Evolutionary conservation across 2,888 invertebrate species (phyloP), one percentile per base, ranked within the genome.

Genomic region (Crematogaster levior): DNA sequence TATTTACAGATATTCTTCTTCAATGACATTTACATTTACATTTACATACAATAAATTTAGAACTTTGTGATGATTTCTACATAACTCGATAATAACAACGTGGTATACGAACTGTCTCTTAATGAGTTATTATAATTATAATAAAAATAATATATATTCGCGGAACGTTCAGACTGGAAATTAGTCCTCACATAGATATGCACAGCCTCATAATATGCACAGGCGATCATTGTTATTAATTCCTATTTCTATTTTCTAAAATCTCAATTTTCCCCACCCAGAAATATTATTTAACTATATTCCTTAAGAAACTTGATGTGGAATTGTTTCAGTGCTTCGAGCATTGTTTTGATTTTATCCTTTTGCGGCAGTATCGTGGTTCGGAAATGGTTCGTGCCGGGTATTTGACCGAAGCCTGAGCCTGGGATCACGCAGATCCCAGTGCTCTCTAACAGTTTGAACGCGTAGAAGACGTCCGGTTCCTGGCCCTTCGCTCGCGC

Each of bases 401-500:
- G 97, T 84, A 95, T 95, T 95, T 99, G 99, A 0, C 99, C 99
- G 95, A 99, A 99, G 37, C 99, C 99, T 84, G 97, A 97, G 61
- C 99, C 99, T 18, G 98, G 97, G 43, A 98, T 98, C 74, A 99
- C 97, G 95, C 99, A 99, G 93, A 99, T 98, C 30, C 99, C 99
- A 0, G 98, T 97, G 82, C 96, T 96, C 95, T 99, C 99, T 60
- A 99, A 96, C 84, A 99, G 95, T 88, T 97, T 96, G 95, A 98
- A 98, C 40, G 99, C 99, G 95, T 99, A 99, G 95, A 98, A 98
- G 0, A 96, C 97, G 95, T 99, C 99, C 0, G 99, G 97, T 58
- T 96, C 95, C 95, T 97, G 96, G 37, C 97, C 96, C 56, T 95
- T 96, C 43, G 96, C 95, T 95, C 97, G 96, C 1, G 99, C 99